phyloP scores from a whole-genome alignment of 2,797 vertebrate species.

The Enteromius paludinosus region DNA sequence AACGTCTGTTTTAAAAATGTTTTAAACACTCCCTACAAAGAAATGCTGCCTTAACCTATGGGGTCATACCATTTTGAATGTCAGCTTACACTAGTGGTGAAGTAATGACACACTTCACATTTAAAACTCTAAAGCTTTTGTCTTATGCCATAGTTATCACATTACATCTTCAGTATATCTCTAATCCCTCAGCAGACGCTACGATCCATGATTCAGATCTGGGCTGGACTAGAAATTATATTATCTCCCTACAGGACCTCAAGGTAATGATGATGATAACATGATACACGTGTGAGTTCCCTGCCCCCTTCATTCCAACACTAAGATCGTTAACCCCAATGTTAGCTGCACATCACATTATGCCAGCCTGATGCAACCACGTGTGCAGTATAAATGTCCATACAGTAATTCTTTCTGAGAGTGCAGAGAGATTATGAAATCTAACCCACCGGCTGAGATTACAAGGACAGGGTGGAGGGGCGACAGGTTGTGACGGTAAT shows the following conservation, averaged over 20 bases:
- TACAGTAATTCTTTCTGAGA: conserved; percentile 54
- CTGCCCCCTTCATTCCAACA: conserved; percentile 28
- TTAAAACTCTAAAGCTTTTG: background rate
- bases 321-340: conserved; percentile 25
- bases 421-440: conserved; percentile 59
- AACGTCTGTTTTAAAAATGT: background rate
- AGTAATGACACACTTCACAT: background rate
- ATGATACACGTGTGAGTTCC: conserved; percentile 60
- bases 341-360: conserved; percentile 44
- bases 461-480: conserved; percentile 39
- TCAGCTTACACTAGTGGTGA: background rate
- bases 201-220: background rate
- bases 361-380: conserved; percentile 49
- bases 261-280: conserved; percentile 53
- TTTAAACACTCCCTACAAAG: background rate
- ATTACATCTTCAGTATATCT: conserved; percentile 1
- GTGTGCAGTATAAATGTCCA: conserved; percentile 55
- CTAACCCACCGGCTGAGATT: conserved; percentile 43
- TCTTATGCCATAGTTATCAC: conserved; percentile 1
- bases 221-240: conserved; percentile 27
- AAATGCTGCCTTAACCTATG: background rate
- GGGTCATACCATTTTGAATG: background rate
- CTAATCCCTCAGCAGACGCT: conserved; percentile 22
- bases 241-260: conserved; percentile 32
- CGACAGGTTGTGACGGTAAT: conserved; percentile 38